Percentiles rank a stretch among this genome's conserved stretches.
These are phyloP conservation scores for Apostichopus californicus DNA, from an alignment of 35 echinoderm and acorn worm genomes.

Conservation along the genomic window DNA sequence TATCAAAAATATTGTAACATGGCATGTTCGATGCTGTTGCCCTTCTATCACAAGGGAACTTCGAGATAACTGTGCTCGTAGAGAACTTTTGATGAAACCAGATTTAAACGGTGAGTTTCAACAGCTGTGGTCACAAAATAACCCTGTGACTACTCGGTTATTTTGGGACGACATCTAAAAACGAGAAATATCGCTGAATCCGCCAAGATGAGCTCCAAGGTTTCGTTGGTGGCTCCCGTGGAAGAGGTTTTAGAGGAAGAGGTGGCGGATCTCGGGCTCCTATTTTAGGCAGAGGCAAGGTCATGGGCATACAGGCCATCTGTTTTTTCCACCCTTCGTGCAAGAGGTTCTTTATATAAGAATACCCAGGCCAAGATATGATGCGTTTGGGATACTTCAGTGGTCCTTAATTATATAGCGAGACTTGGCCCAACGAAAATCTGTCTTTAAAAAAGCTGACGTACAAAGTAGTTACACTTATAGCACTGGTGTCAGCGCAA, in stretches of 20 bases:
- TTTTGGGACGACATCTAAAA: slow-evolving; percentile 43
- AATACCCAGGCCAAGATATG: background rate
- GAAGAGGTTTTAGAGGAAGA: slow-evolving; percentile 36
- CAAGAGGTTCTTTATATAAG: background rate
- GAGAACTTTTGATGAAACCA: slow-evolving; percentile 41
- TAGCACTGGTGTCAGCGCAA: background rate
- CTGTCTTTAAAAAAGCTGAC: background rate
- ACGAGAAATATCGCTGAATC: slow-evolving; percentile 15
- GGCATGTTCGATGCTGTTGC: slow-evolving; percentile 35
- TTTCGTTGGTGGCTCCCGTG: background rate
- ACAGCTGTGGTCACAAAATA: slow-evolving; percentile 35
- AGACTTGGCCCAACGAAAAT: background rate
- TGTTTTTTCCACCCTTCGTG: background rate
- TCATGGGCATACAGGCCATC: background rate
- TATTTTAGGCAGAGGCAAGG: background rate
- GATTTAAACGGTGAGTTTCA: slow-evolving; percentile 29
- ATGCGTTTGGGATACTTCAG: background rate
- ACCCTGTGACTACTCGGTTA: slow-evolving; percentile 30
- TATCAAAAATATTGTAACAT: slow-evolving; percentile 8
- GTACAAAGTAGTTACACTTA: background rate
- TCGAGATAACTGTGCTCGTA: slow-evolving; percentile 11
- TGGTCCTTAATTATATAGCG: background rate
- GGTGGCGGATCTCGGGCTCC: background rate
- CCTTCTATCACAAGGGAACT: slow-evolving; percentile 10
- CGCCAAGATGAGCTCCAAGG: slow-evolving; percentile 13